Base-by-base conservation (phyloP, 2,113 vertebrate genomes). In the Pithys albifrons region DNA sequence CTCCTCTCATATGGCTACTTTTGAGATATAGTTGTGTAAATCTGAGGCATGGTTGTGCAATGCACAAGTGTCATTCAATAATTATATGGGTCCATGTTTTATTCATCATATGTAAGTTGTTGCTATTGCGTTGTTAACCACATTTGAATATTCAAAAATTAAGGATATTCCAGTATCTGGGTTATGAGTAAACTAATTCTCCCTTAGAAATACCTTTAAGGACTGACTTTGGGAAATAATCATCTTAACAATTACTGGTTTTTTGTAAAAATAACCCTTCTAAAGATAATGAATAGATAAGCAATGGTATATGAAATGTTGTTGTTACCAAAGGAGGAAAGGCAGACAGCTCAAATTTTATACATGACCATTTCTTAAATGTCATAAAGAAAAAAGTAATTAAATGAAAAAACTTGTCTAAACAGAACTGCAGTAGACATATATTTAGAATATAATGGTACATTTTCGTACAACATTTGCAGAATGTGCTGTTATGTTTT, bases 221-320 rank as follows among this genome's bases (percentile, higher is more conserved):
- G n/a, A 57, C 45, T 89, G 70, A 83, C 59, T 92, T 85, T 81
- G 25, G 76, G 71, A 90, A 95, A 86, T 69, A 85, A 64, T 79
- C 71, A 62, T 1, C 14, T 70, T 70, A 24, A 29, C 37, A 73
- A 76, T 1, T 65, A 43, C 19, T 23, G 6, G 6, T n/a, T 88
- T 52, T 66, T 67, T 29, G 46, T 28, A 46, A 88, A 84, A 31
- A 2, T 1, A 1, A 19, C 45, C 3, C 9, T 91, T 82, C 6
- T 41, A 35, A 54, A 23, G 58, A 31, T 35, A 92, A 81, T n/a
- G 27, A 79, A 27, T 67, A 85, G 19, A 41, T 54, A 59, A 49
- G 9, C 6, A 43, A 14, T 19, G 1, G 16, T 80, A 49, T 41
- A 33, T 1, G 12, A 85, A 86, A 69, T 69, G 12, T 24, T 78